Evolutionary conservation across 1,140 invertebrate genomes (phyloP).

Genomic region (Drosophila nebulosa): DNA sequence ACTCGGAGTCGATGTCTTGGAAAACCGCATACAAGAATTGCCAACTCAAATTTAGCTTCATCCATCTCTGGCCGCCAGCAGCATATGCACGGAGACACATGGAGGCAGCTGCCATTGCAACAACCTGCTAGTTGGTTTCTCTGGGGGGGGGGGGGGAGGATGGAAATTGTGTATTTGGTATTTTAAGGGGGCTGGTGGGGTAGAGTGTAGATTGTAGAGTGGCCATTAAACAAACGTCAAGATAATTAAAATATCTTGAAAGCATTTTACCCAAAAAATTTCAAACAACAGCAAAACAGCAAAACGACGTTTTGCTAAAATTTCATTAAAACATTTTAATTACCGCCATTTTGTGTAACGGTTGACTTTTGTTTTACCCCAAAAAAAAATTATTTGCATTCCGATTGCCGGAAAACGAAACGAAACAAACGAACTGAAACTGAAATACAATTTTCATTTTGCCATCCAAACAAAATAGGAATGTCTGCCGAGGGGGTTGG

Average conservation of each 20-base stretch:
- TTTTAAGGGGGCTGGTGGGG: too few relatives aligned
- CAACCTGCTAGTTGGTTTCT: not conserved
- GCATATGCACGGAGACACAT: constrained; percentile 22
- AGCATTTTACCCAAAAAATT: constrained; percentile 40
- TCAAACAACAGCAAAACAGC: constrained; percentile 5
- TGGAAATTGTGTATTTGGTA: not conserved
- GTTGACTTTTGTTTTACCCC: constrained; percentile 39
- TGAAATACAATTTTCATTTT: constrained; percentile 67
- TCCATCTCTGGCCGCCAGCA: not conserved
- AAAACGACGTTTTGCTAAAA: constrained; percentile 49
- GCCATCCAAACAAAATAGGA: constrained; percentile 7
- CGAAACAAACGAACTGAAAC: constrained; percentile 27
- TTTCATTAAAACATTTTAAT: constrained; percentile 80
- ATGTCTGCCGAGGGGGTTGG: not conserved
- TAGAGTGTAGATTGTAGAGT: constrained; percentile 23
- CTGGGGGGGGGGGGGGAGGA: not conserved
- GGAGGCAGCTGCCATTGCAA: constrained; percentile 22
- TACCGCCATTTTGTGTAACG: constrained; percentile 64
- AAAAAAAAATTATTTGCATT: constrained; percentile 62
- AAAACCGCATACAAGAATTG: constrained; percentile 35
- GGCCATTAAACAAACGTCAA: constrained; percentile 66
- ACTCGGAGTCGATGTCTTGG: not conserved
- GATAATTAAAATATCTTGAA: constrained; percentile 75
- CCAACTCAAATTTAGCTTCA: not conserved
- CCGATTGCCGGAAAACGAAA: constrained; percentile 55